A percentile compares a stretch with the other conserved stretches of the same genome.
phyloP scores from a whole-genome alignment of 1,140 invertebrate genomes.

The Propsilocerus akamusi region DNA sequence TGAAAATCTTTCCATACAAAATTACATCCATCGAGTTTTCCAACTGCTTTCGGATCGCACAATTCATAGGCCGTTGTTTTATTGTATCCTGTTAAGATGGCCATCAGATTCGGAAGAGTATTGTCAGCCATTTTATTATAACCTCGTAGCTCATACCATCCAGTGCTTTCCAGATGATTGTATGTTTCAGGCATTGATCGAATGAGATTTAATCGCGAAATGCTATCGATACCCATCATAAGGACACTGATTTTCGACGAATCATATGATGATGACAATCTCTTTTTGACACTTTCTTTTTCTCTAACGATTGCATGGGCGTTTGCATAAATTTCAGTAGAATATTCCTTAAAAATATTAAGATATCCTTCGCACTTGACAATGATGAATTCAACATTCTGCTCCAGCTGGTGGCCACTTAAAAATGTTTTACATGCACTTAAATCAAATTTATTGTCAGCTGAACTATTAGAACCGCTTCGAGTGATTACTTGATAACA shows the following conservation, averaged over 20 bases:
- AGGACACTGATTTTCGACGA: conserved; percentile 25
- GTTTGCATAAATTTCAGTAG: conserved; percentile 16
- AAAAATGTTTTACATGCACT: conserved; percentile 9
- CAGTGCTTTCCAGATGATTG: conserved; percentile 22
- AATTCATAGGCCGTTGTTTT: conserved; percentile 23
- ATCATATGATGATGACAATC: conserved; percentile 9
- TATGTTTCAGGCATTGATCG: conserved; percentile 41
- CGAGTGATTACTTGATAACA: conserved; percentile 32
- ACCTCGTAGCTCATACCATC: neutral
- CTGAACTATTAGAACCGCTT: conserved; percentile 9
- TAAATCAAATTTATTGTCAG: conserved; percentile 29
- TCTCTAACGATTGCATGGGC: conserved; percentile 17
- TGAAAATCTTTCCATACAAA: conserved; percentile 64
- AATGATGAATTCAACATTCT: neutral
- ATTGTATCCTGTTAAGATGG: conserved; percentile 46
- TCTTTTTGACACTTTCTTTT: conserved; percentile 7
- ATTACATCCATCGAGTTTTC: conserved; percentile 39
- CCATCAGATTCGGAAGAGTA: conserved; percentile 67
- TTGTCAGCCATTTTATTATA: conserved; percentile 40
- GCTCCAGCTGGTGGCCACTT: neutral
- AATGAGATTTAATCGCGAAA: conserved; percentile 43
- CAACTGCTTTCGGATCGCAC: conserved; percentile 28
- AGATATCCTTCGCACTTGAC: neutral
- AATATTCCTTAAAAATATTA: neutral
- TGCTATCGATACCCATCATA: conserved; percentile 45